A percentile compares a stretch with the other conserved stretches of the same genome.
Evolutionary conservation across 2,888 invertebrate genomes (phyloP).

Genomic region (Clunio marinus): DNA sequence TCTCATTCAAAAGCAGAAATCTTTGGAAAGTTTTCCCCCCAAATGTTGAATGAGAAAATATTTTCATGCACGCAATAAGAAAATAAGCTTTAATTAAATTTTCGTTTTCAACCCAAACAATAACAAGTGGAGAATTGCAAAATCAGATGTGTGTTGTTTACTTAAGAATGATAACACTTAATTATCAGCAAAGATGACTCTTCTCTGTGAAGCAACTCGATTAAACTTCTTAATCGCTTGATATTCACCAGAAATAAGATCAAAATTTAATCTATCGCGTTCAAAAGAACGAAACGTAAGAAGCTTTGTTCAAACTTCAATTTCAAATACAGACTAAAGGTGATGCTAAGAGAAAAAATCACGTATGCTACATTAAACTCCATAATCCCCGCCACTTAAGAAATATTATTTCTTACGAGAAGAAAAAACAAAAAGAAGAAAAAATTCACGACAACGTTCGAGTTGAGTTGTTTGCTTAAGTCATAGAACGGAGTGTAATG

Average conservation of each 20-base stretch:
- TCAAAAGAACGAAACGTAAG: neutral
- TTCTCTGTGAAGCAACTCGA: slow-evolving; percentile 31
- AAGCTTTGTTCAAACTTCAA: slow-evolving; percentile 11
- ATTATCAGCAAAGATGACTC: neutral
- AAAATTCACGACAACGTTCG: slow-evolving; percentile 2
- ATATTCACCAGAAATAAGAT: slow-evolving; percentile 26
- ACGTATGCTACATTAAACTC: slow-evolving; percentile 29
- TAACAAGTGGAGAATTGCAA: too few relatives aligned
- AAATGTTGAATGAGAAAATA: too few relatives aligned
- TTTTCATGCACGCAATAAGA: neutral
- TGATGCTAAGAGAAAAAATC: slow-evolving; percentile 22
- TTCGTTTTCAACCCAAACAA: neutral
- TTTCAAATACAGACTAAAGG: slow-evolving; percentile 30
- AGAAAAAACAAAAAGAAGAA: too few relatives aligned
- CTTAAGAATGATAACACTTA: too few relatives aligned
- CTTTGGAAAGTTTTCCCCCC: too few relatives aligned
- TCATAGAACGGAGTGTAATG: slow-evolving; percentile 13
- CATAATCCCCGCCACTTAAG: slow-evolving; percentile 2
- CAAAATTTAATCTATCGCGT: neutral
- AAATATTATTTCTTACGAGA: neutral
- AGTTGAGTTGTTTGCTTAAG: slow-evolving; percentile 13
- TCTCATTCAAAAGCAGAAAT: neutral
- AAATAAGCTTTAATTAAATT: neutral
- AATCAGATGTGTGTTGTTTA: too few relatives aligned
- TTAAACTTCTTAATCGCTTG: slow-evolving; percentile 27